phyloP scores from a whole-genome alignment of 2,888 invertebrate species.

The Magallana nippona region DNA sequence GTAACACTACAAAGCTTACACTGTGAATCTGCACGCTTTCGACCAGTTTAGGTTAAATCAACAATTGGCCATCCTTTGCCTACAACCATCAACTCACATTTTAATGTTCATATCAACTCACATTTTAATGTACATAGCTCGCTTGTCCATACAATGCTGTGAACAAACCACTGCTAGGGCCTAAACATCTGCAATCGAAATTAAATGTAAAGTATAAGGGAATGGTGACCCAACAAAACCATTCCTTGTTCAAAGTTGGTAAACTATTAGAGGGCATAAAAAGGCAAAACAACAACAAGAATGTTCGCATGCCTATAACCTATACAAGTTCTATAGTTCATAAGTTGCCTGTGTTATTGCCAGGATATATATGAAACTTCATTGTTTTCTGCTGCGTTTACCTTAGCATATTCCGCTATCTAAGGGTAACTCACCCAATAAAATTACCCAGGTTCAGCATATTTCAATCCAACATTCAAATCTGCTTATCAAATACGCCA shows the following conservation, averaged over 20 bases:
- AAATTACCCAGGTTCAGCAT: too few species aligned
- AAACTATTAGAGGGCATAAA: neutral
- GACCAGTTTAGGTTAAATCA: neutral
- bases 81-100: neutral
- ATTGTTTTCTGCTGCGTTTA: too few species aligned
- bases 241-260: conserved; percentile 11
- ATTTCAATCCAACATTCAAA: too few species aligned
- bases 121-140: neutral
- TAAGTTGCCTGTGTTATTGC: neutral
- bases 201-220: neutral
- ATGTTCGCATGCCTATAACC: neutral
- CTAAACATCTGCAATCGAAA: neutral
- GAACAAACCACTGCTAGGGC: neutral
- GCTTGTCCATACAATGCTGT: neutral
- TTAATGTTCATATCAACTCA: neutral
- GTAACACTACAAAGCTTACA: neutral
- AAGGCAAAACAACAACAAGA: neutral
- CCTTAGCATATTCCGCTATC: too few species aligned
- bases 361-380: too few species aligned
- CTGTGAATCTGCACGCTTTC: neutral
- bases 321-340: neutral
- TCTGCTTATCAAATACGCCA: too few species aligned
- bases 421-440: too few species aligned
- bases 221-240: neutral
- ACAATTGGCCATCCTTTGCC: neutral